These are phyloP conservation scores for Pristionchus entomophagus DNA, from an alignment of 2,888 invertebrate species.

Conservation along the genomic window DNA sequence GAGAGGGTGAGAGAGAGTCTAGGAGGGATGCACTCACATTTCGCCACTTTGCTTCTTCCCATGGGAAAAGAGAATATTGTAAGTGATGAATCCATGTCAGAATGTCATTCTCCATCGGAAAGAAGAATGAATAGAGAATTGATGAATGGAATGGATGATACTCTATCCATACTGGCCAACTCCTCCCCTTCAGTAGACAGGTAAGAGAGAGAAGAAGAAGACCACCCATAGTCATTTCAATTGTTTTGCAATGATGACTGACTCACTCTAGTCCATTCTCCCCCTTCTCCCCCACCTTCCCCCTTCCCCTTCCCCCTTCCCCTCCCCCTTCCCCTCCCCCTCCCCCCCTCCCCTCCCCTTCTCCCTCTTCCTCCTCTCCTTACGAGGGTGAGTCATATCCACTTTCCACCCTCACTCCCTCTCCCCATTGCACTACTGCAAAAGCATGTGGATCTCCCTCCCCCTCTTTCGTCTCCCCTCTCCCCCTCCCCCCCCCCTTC, in stretches of 20 bases:
- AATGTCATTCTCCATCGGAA: constrained; percentile 8
- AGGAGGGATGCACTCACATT: too few species aligned
- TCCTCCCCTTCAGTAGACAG: neutral
- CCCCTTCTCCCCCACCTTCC: constrained; percentile 18
- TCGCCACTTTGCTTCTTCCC: too few species aligned
- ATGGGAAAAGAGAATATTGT: too few species aligned
- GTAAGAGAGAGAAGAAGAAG: neutral
- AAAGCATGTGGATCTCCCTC: neutral
- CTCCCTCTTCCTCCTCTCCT: neutral
- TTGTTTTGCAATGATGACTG: neutral
- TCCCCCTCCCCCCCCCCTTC: neutral
- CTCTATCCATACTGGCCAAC: neutral
- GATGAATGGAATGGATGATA: neutral
- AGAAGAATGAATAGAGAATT: neutral
- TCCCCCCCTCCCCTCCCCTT: neutral
- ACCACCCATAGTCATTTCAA: neutral
- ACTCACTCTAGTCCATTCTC: neutral
- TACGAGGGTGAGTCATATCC: neutral
- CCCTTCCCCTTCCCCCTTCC: neutral
- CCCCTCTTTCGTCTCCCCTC: too few species aligned
- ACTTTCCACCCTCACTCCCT: neutral
- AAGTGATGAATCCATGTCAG: too few species aligned
- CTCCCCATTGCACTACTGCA: neutral
- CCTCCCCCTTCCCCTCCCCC: constrained; percentile 19
- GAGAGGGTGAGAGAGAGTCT: too few species aligned